Evolutionary conservation across 2,113 vertebrate genomes (phyloP), one percentile per base, ranked within the genome.

Genomic region (Ammodytes dubius): DNA sequence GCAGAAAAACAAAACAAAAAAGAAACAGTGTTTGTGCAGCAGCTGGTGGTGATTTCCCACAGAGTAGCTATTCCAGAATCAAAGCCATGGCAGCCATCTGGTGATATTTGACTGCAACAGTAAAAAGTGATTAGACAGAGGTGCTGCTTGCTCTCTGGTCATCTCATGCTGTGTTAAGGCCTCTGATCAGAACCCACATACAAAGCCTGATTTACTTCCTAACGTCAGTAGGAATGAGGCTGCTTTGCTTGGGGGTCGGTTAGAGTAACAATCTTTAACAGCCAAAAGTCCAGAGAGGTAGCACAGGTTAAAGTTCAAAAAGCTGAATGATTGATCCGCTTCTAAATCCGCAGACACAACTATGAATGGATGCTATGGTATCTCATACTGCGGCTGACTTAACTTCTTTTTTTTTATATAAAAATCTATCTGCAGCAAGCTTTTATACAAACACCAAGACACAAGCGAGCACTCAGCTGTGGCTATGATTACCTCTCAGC

Each of bases 181-280:
- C 89, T 89, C 86, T 53, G 70, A 84, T 70, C 59, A 85, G 72
- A 88, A 80, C 77, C 86, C 81, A 71, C 43, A 39, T 57, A 70
- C 84, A 87, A 91, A 89, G 86, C 81, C 67, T 84, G 85, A 87
- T 91, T 92, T 83, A 79, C 70, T 82, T 81, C 90, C 88, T 70
- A 83, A 70, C n/a, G 0, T 82, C 56, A 60, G 83, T 82, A 87
- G 77, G 89, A 91, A 89, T 58, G 59, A 90, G 72, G 85, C 72
- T 77, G 82, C 77, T 90, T 91, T 83, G 88, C 6, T 1, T 68
- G 58, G 57, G 59, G 80, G 64, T 54, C 54, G 57, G 14, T 9
- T n/a, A 54, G 71, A 72, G 78, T 79, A 81, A 87, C 86, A 87
- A 89, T 87, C 70, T 83, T 87, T 86, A 83, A 82, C 80, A 77